These are phyloP conservation scores for Oryzias curvinotus DNA, from an alignment of 2,113 vertebrate genomes.

Conservation along the genomic window DNA sequence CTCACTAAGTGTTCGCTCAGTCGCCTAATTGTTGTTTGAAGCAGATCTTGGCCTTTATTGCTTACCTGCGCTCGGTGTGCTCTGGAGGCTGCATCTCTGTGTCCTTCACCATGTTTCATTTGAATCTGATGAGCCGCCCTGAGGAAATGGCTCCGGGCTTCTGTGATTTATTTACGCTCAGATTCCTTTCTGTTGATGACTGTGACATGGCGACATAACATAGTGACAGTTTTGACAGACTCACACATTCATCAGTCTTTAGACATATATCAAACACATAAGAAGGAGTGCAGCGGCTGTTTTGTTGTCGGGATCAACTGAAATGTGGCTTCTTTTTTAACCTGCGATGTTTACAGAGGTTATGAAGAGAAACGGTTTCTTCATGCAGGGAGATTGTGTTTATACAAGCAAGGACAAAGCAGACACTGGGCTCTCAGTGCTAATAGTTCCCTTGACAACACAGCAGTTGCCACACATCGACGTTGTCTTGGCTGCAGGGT, in stretches of 20 bases:
- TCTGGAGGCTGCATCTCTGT: background rate
- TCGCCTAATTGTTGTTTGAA: no score
- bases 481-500: conserved; percentile 28
- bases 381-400: conserved; percentile 8
- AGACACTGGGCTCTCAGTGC: conserved; percentile 39
- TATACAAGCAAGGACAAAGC: conserved; percentile 3
- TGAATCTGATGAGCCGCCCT: conserved; percentile 30
- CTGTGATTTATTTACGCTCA: conserved; percentile 40
- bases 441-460: conserved; percentile 68
- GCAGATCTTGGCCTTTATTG: background rate
- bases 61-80: conserved; percentile 13
- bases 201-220: conserved; percentile 1
- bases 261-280: conserved; percentile 1
- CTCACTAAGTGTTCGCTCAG: no score
- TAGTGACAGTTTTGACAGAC: conserved; percentile 33
- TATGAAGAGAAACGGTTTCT: conserved; percentile 19
- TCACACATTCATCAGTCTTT: conserved; percentile 12
- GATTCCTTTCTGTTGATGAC: conserved; percentile 40
- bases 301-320: background rate
- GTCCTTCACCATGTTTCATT: conserved; percentile 30
- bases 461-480: conserved; percentile 42
- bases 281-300: background rate
- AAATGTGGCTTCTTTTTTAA: background rate
- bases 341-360: background rate
- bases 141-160: conserved; percentile 28